Base-by-base conservation (phyloP, 2,888 invertebrate species). In the Aradus depressus region DNA sequence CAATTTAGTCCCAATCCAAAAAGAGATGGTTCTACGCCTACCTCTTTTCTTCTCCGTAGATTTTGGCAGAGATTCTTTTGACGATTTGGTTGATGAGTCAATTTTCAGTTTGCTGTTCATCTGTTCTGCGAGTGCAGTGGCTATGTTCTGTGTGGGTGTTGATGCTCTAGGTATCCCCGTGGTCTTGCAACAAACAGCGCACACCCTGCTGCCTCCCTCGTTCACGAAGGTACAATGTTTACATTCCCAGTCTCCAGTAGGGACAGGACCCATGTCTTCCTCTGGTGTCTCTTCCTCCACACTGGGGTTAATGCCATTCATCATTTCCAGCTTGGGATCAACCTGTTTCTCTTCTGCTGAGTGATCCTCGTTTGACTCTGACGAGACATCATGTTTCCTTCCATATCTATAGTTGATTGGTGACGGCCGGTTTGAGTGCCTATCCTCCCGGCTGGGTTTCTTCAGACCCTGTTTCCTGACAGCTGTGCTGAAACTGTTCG, bases 151-250 rank as follows among this genome's bases (percentile, higher is more conserved):
- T 8, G n/a, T n/a, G n/a, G 64, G 66, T 49, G 65, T 63, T 55
- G 61, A 32, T 26, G 34, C 43, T 44, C 52, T 59, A 4, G 64
- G 67, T 50, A 65, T 64, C 55, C 62, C 64, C 28, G 63, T 66
- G 0, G 91, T 91, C 65, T 89, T 88, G 64, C 90, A 91, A 65
- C 91, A 92, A 44, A 91, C 79, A 12, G 76, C 74, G 64, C 91
- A 91, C 32, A 91, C 84, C 60, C 81, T 79, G 0, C 80, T 77
- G 18, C 81, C 83, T 0, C 83, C 71, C 54, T 84, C 81, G 65
- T 92, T 92, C 3, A 89, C 82, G 65, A 81, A 90, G 0, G 91
- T 92, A 65, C 91, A 92, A 63, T 89, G 87, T 63, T 88, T 86
- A 66, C 91, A 92, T 58, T 85, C 80, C 91, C 91, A 92, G 50